phyloP scores from a whole-genome alignment of 2,888 invertebrate genomes.

The Tuta absoluta region DNA sequence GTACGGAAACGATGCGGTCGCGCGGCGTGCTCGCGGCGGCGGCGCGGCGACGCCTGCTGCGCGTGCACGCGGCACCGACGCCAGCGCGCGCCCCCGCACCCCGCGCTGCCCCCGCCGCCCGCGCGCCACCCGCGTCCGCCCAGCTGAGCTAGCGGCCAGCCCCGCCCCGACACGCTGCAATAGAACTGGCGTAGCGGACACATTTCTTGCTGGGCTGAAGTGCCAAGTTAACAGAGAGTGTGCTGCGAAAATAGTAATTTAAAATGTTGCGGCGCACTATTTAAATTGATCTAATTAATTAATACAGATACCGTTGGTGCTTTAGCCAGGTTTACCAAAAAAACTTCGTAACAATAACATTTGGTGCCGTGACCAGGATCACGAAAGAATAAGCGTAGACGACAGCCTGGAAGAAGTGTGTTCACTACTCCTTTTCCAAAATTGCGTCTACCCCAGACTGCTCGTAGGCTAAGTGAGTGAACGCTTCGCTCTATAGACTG shows the following conservation, averaged over 20 bases:
- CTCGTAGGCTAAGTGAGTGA: conserved; percentile 74
- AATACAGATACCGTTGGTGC: neutral
- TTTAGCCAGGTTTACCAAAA: neutral
- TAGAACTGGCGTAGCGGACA: conserved; percentile 14
- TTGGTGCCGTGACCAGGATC: conserved; percentile 1
- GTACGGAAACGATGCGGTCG: conserved; percentile 90
- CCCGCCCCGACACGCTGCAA: conserved; percentile 16
- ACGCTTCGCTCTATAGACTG: conserved; percentile 75
- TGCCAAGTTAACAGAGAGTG: conserved; percentile 7
- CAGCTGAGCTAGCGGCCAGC: conserved; percentile 19
- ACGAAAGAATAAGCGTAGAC: neutral
- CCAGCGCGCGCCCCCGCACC: conserved; percentile 59
- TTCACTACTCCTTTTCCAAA: conserved; percentile 26
- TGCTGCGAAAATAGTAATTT: conserved; percentile 38
- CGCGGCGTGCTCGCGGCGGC: conserved; percentile 82
- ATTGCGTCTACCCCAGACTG: conserved; percentile 58
- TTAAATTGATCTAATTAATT: neutral
- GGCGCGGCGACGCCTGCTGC: conserved; percentile 82
- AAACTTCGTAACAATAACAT: neutral
- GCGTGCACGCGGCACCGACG: conserved; percentile 81
- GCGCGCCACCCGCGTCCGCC: conserved; percentile 25
- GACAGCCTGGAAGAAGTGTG: conserved; percentile 6
- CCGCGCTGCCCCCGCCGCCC: conserved; percentile 52
- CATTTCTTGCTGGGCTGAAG: neutral
- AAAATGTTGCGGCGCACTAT: neutral